Percentiles rank a stretch among this genome's conserved stretches.
Conservation (phyloP, 2,888 invertebrate genomes). For the Cylindroiulus punctatus region DNA sequence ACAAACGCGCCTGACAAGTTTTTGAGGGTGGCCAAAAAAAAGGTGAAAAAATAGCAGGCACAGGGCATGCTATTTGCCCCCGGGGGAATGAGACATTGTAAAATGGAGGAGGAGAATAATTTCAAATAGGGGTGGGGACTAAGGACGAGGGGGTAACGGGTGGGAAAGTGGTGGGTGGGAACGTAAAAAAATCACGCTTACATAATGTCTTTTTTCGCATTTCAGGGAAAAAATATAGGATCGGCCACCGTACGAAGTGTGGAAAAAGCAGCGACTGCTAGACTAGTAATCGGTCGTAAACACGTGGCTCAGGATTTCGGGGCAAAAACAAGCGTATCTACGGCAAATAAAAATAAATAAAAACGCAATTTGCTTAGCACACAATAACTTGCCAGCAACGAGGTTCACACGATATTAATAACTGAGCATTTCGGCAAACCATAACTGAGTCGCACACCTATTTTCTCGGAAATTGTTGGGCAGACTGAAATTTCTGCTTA, state of each 20-base stretch:
- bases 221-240: not conserved
- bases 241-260: not conserved
- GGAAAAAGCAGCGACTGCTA: not conserved
- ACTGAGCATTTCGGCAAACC: not conserved
- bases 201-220: not conserved
- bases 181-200: not conserved
- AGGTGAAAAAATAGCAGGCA: not conserved
- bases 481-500: too few species aligned
- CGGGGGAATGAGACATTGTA: slow-evolving; percentile 39
- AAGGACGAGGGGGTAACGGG: not conserved
- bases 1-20: slow-evolving; percentile 53
- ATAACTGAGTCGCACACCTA: too few species aligned
- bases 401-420: not conserved
- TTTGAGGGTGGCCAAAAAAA: not conserved
- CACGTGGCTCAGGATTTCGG: slow-evolving; percentile 30
- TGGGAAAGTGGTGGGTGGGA: not conserved
- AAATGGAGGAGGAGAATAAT: slow-evolving; percentile 43
- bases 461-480: too few species aligned
- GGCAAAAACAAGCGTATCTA: slow-evolving; percentile 4
- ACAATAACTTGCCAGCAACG: slow-evolving; percentile 5
- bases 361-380: slow-evolving; percentile 45
- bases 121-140: not conserved
- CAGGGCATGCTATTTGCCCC: slow-evolving; percentile 30
- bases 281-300: slow-evolving; percentile 22
- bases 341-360: slow-evolving; percentile 37